A percentile compares a stretch with the other conserved stretches of the same genome.
phyloP scores from a whole-genome alignment of 2,888 invertebrate species.

The Erebia palarica region DNA sequence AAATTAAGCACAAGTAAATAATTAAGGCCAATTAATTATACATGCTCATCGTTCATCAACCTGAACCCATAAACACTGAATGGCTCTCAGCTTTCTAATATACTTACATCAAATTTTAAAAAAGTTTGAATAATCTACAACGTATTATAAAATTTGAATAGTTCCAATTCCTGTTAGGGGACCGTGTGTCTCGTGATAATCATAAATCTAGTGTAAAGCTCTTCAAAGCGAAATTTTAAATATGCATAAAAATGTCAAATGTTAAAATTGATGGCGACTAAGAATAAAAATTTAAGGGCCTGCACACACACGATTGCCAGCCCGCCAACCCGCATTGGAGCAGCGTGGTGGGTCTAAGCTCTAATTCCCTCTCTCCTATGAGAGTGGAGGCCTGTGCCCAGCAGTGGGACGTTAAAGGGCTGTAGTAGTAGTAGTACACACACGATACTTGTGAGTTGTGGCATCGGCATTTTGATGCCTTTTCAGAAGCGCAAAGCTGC shows the following conservation, averaged over 20 bases:
- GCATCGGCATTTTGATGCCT: neutral
- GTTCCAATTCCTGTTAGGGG: conserved; percentile 15
- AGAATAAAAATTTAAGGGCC: conserved; percentile 51
- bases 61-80: conserved; percentile 2
- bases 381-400: too few species aligned
- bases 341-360: too few species aligned
- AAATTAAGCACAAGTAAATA: conserved; percentile 10
- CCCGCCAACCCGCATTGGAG: too few species aligned
- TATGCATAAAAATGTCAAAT: conserved; percentile 80
- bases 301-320: neutral
- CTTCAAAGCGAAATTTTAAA: conserved; percentile 80
- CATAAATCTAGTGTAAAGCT: conserved; percentile 67
- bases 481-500: neutral
- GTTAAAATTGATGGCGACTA: conserved; percentile 68
- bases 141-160: too few species aligned
- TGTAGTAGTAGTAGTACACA: too few species aligned
- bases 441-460: too few species aligned
- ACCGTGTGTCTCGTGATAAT: conserved; percentile 54
- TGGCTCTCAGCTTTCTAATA: conserved; percentile 15
- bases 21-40: conserved; percentile 16
- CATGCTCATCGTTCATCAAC: conserved; percentile 16
- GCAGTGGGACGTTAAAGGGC: too few species aligned
- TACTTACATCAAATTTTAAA: neutral
- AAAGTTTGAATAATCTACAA: conserved; percentile 11
- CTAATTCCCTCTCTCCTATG: too few species aligned